A percentile compares a stretch with the other conserved stretches of the same genome.
Evolutionary conservation across 2,113 vertebrate species (phyloP).

Genomic region (Hydrochoerus hydrochaeris): DNA sequence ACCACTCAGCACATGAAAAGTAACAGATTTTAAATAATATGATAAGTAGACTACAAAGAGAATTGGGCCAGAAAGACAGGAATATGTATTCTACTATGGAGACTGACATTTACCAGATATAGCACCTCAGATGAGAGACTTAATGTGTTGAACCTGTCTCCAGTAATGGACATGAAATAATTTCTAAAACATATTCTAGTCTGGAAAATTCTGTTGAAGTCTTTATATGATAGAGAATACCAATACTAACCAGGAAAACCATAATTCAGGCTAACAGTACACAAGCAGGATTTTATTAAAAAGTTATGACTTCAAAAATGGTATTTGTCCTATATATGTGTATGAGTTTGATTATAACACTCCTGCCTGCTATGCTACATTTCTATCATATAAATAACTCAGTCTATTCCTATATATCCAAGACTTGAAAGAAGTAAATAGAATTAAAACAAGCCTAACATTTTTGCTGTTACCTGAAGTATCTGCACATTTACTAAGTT

Average conservation of each 20-base stretch:
- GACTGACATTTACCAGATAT: not conserved
- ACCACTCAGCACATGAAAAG: not conserved
- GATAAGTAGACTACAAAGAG: not conserved
- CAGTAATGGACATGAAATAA: not conserved
- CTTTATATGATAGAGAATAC: not conserved
- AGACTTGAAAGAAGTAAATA: not conserved
- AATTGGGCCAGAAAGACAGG: not conserved
- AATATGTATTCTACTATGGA: rapidly evolving
- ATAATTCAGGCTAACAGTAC: not conserved
- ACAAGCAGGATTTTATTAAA: not conserved
- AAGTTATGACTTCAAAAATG: not conserved
- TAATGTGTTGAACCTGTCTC: not conserved
- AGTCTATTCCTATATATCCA: not conserved
- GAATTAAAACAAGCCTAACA: not conserved
- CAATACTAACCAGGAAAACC: not conserved
- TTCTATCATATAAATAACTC: not conserved
- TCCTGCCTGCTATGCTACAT: not conserved
- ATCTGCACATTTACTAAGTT: conserved; percentile 17
- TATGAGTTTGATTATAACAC: not conserved
- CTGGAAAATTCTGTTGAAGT: not conserved
- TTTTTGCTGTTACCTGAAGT: not conserved
- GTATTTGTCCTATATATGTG: not conserved
- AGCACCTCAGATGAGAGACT: not conserved
- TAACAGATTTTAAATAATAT: not conserved
- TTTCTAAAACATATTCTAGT: not conserved